Evolutionary conservation across 2,888 invertebrate species (phyloP), one percentile per base, ranked within the genome.

Genomic region (Dryococelus australis): DNA sequence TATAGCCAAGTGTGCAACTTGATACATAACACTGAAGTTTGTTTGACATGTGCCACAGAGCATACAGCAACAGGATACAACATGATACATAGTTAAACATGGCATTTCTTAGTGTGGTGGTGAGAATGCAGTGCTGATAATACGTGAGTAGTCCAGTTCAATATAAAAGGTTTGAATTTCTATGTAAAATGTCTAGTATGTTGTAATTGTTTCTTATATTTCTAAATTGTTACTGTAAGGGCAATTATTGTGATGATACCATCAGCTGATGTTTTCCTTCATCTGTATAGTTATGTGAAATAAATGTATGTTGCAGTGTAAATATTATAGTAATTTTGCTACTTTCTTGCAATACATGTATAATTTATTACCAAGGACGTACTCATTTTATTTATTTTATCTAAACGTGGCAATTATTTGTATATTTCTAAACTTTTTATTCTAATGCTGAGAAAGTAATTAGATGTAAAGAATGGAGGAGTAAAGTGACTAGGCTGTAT

Each of bases 61-160:
- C 65, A n/a, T 65, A 65, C 65, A 65, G 20, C 65, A 65, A n/a
- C 65, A 65, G 65, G 65, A 1, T 65, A 65, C 65, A 65, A 65
- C 65, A 65, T 65, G 20, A n/a, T 65, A 65, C 65, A n/a, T 65
- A 65, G 65, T 65, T 65, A 65, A 65, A 65, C 65, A 65, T 65
- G 65, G 65, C n/a, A 6, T 65, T 65, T 65, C 65, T 9, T n/a
- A 65, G 65, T 65, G n/a, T 65, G 65, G 24, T 65, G 65, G 65
- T 20, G n/a, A 65, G 65, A 65, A 47, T 47, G 65, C 65, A 65
- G 65, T 24, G 65, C 65, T 65, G n/a, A 65, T 24, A 65, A 65
- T 65, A n/a, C 24, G n/a, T 24, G 65, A 65, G 65, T n/a, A 24
- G 24, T 65, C 51, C 51, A 51, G 51, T 20, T 65, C n/a, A 9